Percentiles rank a stretch among this genome's conserved stretches.
Evolutionary conservation across 2,113 vertebrate genomes (phyloP).

Genomic region (Periophthalmodon schlosseri): DNA sequence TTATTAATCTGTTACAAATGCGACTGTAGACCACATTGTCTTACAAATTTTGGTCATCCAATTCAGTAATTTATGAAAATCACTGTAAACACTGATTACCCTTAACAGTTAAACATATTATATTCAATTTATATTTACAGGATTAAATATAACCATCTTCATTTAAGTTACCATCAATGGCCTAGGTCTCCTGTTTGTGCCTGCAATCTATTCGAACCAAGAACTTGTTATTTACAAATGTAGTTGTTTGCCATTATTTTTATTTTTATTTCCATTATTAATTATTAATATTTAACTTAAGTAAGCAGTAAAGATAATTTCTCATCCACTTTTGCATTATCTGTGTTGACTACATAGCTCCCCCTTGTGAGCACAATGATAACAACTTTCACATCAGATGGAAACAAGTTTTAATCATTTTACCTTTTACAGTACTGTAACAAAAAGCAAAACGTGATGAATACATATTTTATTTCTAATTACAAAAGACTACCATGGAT

Average conservation of each 20-base stretch:
- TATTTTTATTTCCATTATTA: no score
- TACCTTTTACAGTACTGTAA: constrained; percentile 74
- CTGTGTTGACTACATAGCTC: background rate
- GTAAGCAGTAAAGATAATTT: background rate
- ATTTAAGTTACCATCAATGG: background rate
- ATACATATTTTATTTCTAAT: constrained; percentile 63
- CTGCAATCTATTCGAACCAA: background rate
- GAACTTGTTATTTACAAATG: background rate
- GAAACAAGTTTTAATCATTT: constrained; percentile 56
- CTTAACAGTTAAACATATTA: no score
- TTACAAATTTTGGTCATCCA: background rate
- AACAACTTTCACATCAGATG: constrained; percentile 32
- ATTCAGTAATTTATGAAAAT: no score
- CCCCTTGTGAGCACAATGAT: constrained; percentile 6
- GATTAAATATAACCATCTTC: background rate
- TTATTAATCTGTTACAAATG: background rate
- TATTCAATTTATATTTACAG: background rate
- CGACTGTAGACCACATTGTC: background rate
- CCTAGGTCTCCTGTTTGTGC: background rate
- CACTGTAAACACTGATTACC: no score
- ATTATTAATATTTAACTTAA: background rate
- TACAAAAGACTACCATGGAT: constrained; percentile 56
- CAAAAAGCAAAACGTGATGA: constrained; percentile 61
- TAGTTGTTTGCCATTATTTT: background rate
- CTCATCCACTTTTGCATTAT: background rate